Base-by-base conservation (phyloP, 2,797 vertebrate species). In the Cottoperca gobio region DNA sequence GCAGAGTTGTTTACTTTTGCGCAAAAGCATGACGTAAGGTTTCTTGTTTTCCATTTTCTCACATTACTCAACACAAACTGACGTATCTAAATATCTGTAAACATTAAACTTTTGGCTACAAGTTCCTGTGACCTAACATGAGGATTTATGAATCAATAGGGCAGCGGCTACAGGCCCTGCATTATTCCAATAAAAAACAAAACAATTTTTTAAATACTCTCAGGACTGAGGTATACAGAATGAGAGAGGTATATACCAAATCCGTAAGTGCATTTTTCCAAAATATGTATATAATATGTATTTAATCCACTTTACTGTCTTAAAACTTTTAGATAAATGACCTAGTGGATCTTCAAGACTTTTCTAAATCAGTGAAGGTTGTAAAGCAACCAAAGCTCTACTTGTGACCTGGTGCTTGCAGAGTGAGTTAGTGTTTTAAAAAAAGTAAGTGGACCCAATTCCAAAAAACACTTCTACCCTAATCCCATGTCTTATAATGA, bases 311-410 rank as follows among this genome's bases (percentile, higher is more conserved):
- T 1, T 60, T 12, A 46, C n/a, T 35, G 14, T 28, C 6, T 23
- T 50, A 19, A 74, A 42, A 8, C 9, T 8, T 14, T 2, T 1
- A 49, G 40, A 78, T 73, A 78, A 72, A 45, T 68, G 11, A n/a
- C 70, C 78, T 9, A 33, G 82, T 85, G 82, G 86, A 88, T 76
- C 76, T 67, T 73, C 11, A 21, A 9, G 42, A 39, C 8, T n/a
- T n/a, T n/a, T n/a, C n/a, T n/a, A n/a, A 14, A 26, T 59, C 37
- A 28, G 37, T 8, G 12, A 26, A 17, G 8, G 10, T 26, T 73
- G 73, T 40, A 40, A 19, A 37, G 6, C 14, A 49, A 42, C 6
- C 43, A n/a, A 71, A 0, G 12, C 2, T 66, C 49, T 50, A 28
- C 28, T 37, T 28, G 42, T 71, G 73, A 63, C 10, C 2, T 40